Base-by-base conservation (phyloP, 2,113 vertebrate species). In the Penelope pileata region DNA sequence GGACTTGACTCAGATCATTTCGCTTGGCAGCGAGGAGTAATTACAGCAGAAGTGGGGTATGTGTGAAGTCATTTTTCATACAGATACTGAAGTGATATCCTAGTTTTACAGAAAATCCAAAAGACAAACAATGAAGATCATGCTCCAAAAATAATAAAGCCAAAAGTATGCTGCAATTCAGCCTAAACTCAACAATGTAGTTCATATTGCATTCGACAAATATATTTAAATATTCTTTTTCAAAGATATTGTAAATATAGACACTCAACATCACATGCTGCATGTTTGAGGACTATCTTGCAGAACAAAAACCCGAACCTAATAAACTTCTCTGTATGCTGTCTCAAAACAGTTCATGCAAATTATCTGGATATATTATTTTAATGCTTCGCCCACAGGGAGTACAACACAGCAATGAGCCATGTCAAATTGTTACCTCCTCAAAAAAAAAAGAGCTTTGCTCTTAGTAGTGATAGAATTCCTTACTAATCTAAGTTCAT, bases 311-410 rank as follows among this genome's bases (percentile, higher is more conserved):
- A 88, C 32, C 34, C 75, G 89, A 90, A 97, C 75, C 59, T 90
- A 88, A 96, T 79, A 85, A 94, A 88, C 42, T 77, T 86, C 72
- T 60, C 47, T 17, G 18, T 86, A 85, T 40, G 47, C 48, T 80
- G 51, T 83, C 66, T 92, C 47, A 70, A 84, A 93, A 85, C 19
- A 86, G 16, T 40, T 94, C 16, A 91, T 89, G 63, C 18, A 96
- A 96, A 95, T 94, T 89, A 94, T 34, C 36, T 84, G 83, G 86
- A 64, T 94, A 69, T 45, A 92, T 88, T 95, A 77, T 93, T 92
- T 87, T 90, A 92, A 73, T 30, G 69, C 3, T 14, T 26, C 91
- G 48, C 29, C 66, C 40, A 47, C 50, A 87, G 54, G 19, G 59
- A 43, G 62, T 56, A 93, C 38, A 96, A 87, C 24, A 76, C 36